Evolutionary conservation across 1,140 invertebrate genomes (phyloP), one percentile per base, ranked within the genome.

Genomic region (Diploscapter pachys): DNA sequence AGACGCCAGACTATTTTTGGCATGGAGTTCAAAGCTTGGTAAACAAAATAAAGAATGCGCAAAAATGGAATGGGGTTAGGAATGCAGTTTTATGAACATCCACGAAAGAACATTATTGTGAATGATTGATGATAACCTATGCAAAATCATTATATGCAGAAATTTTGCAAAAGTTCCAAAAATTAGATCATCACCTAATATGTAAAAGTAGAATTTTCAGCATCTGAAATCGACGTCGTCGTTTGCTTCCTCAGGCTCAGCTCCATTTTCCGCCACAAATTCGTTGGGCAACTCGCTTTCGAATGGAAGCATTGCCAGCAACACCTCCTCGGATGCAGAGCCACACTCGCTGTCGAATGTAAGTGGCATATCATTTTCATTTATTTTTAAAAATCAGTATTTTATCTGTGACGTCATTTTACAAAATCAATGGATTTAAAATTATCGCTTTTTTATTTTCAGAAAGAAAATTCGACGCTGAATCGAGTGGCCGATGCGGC

Each of bases 161-260:
- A 31, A 31, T 31, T 31, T 31, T 0, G 31, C 31, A 31, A 31
- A 31, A 31, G 1, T 31, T 31, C 31, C 31, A 31, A 31, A 31
- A 31, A 31, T 31, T 31, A 31, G 31, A 31, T 31, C 31, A 31
- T 1, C 31, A 0, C 31, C 31, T 31, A 31, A 31, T 0, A 31
- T 31, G 31, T 31, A 31, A 31, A 31, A 31, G 31, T 31, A 31
- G 31, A 31, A 13, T 56, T 55, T 74, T 74, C 66, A 74, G 73
- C 73, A 74, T 63, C 66, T 76, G 68, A 76, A 71, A 64, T 71
- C 67, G n/a, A 62, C 71, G 50, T 76, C 74, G 13, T 70, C 68
- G 68, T 59, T 59, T 6, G 61, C 63, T 48, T 31, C 62, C 66
- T 53, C 65, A 56, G 11, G 65, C 61, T 4, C 48, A 73, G 5